Evolutionary conservation across 1,140 invertebrate genomes (phyloP), one percentile per base, ranked within the genome.

Genomic region (Zophobas atratus): DNA sequence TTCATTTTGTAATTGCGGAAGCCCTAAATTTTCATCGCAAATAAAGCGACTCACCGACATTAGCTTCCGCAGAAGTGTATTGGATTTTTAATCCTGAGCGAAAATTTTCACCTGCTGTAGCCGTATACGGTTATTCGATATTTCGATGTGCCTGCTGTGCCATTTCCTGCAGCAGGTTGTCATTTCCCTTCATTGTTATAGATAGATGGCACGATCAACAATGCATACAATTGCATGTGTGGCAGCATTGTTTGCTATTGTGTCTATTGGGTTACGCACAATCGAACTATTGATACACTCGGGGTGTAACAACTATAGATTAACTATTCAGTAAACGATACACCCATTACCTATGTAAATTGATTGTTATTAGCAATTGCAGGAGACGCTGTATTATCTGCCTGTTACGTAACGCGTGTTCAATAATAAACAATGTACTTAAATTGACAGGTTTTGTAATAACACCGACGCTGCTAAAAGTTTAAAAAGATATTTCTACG

Each of bases 301-400:
- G 81, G 81, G 82, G 80, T 81, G 81, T 81, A 84, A 82, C 82
- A 79, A 80, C 79, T 79, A 84, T 84, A 81, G 81, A 84, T 84
- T 84, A 84, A 84, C 82, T 83, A 84, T 84, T 84, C 82, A 81
- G 82, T 82, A 80, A 81, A 81, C 81, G 81, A 84, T 84, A 84
- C 80, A 84, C 82, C 81, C 77, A 84, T 84, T 84, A 84, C 81
- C 79, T 79, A 81, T 82, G 81, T 82, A 82, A 82, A 84, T 82
- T 84, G 81, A 82, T 84, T 82, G 79, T 82, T 82, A 81, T 83
- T 82, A 77, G 79, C 75, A 67, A 67, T 67, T 67, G 60, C 60
- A 67, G 56, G 35, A 60, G 60, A 41, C 60, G 0, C 6, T 38
- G 60, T 43, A 67, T 67, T 67, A 67, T 67, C 60, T 67, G 38